These are phyloP conservation scores for Epinotia brunnichana DNA, from an alignment of 2,888 invertebrate species.

Conservation along the genomic window DNA sequence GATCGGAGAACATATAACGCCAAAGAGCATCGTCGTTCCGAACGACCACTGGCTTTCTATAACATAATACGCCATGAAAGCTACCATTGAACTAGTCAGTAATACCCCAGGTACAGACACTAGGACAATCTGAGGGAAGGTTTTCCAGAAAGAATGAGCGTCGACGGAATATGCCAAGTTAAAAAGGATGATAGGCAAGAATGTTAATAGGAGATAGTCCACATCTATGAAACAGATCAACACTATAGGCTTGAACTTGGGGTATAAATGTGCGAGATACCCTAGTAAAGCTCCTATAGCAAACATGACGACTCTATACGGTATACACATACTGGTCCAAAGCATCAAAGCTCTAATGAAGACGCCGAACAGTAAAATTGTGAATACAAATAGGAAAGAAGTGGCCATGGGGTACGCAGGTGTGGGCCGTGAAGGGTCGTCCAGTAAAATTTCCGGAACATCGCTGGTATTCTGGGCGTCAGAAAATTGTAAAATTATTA, in stretches of 20 bases:
- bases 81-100: conserved; percentile 65
- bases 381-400: conserved; percentile 67
- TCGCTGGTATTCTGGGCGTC: conserved; percentile 5
- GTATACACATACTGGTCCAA: conserved; percentile 64
- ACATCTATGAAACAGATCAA: conserved; percentile 68
- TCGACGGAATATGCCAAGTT: conserved; percentile 73
- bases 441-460: conserved; percentile 34
- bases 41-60: conserved; percentile 72
- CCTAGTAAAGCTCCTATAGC: conserved; percentile 68
- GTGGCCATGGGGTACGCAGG: conserved; percentile 65
- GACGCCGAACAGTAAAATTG: conserved; percentile 66
- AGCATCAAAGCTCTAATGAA: conserved; percentile 67
- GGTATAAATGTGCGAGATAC: conserved; percentile 65
- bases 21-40: conserved; percentile 67
- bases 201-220: conserved; percentile 62
- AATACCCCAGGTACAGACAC: conserved; percentile 70
- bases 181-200: conserved; percentile 70
- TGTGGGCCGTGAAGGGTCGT: conserved; percentile 55
- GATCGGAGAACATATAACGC: conserved; percentile 72
- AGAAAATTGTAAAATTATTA: conserved; percentile 2
- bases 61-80: conserved; percentile 71
- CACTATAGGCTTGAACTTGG: conserved; percentile 66
- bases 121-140: conserved; percentile 70
- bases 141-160: conserved; percentile 72
- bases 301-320: conserved; percentile 75